Conservation (phyloP, 2,797 vertebrate species). For the Novumbra hubbsi region DNA sequence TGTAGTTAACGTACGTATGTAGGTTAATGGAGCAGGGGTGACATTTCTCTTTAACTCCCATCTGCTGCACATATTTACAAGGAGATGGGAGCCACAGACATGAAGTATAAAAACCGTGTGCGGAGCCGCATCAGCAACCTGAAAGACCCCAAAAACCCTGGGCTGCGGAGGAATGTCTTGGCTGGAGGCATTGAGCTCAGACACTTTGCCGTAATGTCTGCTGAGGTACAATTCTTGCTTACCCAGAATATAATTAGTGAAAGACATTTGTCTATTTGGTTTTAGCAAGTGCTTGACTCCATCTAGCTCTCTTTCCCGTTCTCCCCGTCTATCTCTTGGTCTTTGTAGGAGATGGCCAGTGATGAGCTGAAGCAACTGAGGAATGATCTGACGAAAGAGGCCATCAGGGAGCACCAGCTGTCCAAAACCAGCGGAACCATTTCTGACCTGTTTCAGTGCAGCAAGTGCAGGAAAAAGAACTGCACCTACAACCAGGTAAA, state of each 20-base stretch:
- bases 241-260: background rate
- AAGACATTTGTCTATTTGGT: no score
- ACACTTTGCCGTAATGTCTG: slow-evolving; percentile 90
- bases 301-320: background rate
- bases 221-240: slow-evolving; percentile 78
- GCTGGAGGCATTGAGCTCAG: slow-evolving; percentile 79
- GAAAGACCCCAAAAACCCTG: slow-evolving; percentile 95
- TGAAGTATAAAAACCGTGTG: slow-evolving; percentile 97
- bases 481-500: slow-evolving; percentile 94
- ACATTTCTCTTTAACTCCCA: slow-evolving; percentile 56
- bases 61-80: slow-evolving; percentile 89
- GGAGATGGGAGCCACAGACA: slow-evolving; percentile 90
- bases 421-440: slow-evolving; percentile 92
- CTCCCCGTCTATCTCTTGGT: background rate
- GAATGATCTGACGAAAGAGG: slow-evolving; percentile 91
- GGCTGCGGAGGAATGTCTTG: slow-evolving; percentile 89
- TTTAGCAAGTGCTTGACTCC: background rate
- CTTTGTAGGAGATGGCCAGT: slow-evolving; percentile 93
- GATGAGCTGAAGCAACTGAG: slow-evolving; percentile 93
- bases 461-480: slow-evolving; percentile 96
- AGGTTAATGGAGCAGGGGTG: no score
- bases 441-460: slow-evolving; percentile 93
- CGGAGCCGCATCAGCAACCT: slow-evolving; percentile 97
- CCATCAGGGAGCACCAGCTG: slow-evolving; percentile 98
- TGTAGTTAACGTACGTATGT: no score